phyloP scores from a whole-genome alignment of 2,888 invertebrate species.

The Agonopterix heracliana region DNA sequence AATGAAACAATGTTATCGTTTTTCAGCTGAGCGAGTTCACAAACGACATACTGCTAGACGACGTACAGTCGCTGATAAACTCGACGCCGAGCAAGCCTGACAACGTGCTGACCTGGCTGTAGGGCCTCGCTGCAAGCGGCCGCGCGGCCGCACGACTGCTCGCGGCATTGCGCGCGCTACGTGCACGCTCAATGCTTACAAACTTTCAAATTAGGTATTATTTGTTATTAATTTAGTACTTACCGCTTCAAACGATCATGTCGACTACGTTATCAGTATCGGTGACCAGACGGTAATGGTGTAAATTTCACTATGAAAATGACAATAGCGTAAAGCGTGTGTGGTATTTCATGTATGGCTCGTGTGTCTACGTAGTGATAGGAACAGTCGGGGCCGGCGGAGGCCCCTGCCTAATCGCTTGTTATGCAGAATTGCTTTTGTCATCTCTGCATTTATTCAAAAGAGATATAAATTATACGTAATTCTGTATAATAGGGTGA shows the following conservation, averaged over 20 bases:
- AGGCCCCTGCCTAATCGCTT: constrained; percentile 20
- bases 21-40: constrained; percentile 89
- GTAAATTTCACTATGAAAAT: constrained; percentile 62
- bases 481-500: constrained; percentile 31
- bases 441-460: constrained; percentile 71
- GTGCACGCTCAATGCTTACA: constrained; percentile 25
- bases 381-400: neutral
- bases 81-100: constrained; percentile 91
- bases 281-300: constrained; percentile 48
- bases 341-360: constrained; percentile 21
- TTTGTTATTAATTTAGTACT: constrained; percentile 31
- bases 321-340: constrained; percentile 53
- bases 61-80: constrained; percentile 92
- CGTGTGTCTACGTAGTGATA: constrained; percentile 16
- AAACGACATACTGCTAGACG: constrained; percentile 90
- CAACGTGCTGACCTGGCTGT: constrained; percentile 92
- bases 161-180: neutral
- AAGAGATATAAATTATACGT: constrained; percentile 47
- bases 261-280: constrained; percentile 31
- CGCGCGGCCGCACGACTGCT: constrained; percentile 1
- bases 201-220: constrained; percentile 42
- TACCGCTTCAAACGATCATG: constrained; percentile 28
- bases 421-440: constrained; percentile 48
- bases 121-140: constrained; percentile 24
- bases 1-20: constrained; percentile 22